Evolutionary conservation across 1,140 invertebrate genomes (phyloP).

Genomic region (silkworm (Bombyx mori)): ASM3026992v2 NC_085122.1:9583001-9583500

Average conservation of each 20-base stretch:
- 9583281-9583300: slow-evolving; percentile 71
- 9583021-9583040: no score
- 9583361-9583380: no score
- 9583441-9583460: no score
- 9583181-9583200: slow-evolving; percentile 68
- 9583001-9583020: no score
- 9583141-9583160: slow-evolving; percentile 73
- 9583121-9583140: slow-evolving; percentile 73
- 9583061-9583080: slow-evolving; percentile 10
- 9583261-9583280: slow-evolving; percentile 73
- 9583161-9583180: slow-evolving; percentile 69
- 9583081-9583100: slow-evolving; percentile 44
- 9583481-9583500: no score
- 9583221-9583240: slow-evolving; percentile 70
- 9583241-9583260: slow-evolving; percentile 64
- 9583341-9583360: no score
- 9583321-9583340: no score
- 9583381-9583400: no score
- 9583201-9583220: slow-evolving; percentile 62
- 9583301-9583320: slow-evolving; percentile 54
- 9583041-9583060: background rate
- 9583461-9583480: no score
- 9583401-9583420: no score
- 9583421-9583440: no score
- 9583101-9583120: slow-evolving; percentile 67